phyloP scores from a whole-genome alignment of 2,888 invertebrate species.

The Drosophila suboccidentalis region DNA sequence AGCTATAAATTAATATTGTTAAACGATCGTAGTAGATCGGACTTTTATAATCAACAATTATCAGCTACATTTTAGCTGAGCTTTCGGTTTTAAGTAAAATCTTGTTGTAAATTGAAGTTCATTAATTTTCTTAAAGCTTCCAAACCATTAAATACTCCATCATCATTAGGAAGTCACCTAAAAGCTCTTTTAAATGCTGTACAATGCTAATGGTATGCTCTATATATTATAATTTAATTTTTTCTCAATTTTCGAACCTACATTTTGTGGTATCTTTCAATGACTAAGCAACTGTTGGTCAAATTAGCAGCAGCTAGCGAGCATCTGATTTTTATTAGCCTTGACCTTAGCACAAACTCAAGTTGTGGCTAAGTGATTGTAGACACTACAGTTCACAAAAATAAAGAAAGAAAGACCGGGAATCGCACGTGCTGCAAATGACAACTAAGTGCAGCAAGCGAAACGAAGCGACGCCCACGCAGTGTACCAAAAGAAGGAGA shows the following conservation, averaged over 20 bases:
- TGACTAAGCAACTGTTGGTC: constrained; percentile 38
- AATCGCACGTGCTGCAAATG: constrained; percentile 66
- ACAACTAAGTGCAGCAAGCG: constrained; percentile 8
- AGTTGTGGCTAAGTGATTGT: constrained; percentile 21
- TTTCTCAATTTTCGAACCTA: neutral
- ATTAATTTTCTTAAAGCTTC: neutral
- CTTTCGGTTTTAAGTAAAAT: too few relatives aligned
- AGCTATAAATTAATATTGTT: neutral
- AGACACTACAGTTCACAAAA: constrained; percentile 12
- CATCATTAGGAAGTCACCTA: neutral
- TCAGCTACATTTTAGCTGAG: neutral
- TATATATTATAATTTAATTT: neutral
- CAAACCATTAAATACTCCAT: neutral
- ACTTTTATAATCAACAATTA: neutral
- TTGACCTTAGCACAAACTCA: constrained; percentile 58
- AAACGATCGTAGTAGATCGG: neutral
- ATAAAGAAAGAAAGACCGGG: constrained; percentile 13
- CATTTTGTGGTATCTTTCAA: neutral
- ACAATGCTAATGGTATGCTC: neutral
- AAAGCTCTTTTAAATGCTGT: neutral
- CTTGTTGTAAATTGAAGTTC: neutral
- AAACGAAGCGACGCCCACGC: constrained; percentile 57
- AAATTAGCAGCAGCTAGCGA: constrained; percentile 8
- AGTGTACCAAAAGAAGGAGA: constrained; percentile 4
- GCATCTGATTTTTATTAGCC: constrained; percentile 35